Base-by-base conservation (phyloP, 2,113 vertebrate species). In the Hypomesus transpacificus region DNA sequence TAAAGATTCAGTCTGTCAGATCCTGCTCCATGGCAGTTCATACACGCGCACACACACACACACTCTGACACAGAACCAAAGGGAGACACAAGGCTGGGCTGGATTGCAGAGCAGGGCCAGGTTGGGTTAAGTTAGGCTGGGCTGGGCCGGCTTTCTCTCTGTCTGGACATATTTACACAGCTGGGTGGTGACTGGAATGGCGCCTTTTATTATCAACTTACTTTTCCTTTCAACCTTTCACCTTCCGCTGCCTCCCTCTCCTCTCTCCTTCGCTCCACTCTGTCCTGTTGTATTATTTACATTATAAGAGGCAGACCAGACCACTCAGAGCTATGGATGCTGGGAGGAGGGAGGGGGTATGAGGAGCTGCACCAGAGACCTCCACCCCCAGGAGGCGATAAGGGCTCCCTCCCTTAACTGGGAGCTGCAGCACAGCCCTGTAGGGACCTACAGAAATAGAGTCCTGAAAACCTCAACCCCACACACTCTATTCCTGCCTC, bases 201-300 rank as follows among this genome's bases (percentile, higher is more conserved):
- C 65, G 64, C 59, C 73, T 79, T 76, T 79, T 76, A 80, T 74
- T 56, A 78, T 69, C 62, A 62, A 60, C 52, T 73, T 24, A 58
- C 74, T 79, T 70, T 70, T 73, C 58, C 57, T 54, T 59, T 39
- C 14, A n/a, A 28, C 21, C 18, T 61, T 7, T 24, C 57, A 16
- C 68, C 14, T 22, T 75, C 28, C 63, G 26, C 13, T 26, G 18
- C 3, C 62, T 69, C 65, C 26, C n/a, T 66, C 39, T 74, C 54
- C 18, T 21, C 26, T 18, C 7, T 75, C 21, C 46, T 14, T 8
- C 52, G 76, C 75, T 72, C 75, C 81, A 75, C 78, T 84, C 75
- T 78, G 84, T 73, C 73, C 58, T 80, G 56, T 69, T 89, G 77
- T 78, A 90, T 89, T 86, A 90, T 89, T 89, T 75, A 89, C 71